Evolutionary conservation across 64 coral and sea anemone species (phyloP), one percentile per base, ranked within the genome.

Genomic region (Astreopora myriophthalma): DNA sequence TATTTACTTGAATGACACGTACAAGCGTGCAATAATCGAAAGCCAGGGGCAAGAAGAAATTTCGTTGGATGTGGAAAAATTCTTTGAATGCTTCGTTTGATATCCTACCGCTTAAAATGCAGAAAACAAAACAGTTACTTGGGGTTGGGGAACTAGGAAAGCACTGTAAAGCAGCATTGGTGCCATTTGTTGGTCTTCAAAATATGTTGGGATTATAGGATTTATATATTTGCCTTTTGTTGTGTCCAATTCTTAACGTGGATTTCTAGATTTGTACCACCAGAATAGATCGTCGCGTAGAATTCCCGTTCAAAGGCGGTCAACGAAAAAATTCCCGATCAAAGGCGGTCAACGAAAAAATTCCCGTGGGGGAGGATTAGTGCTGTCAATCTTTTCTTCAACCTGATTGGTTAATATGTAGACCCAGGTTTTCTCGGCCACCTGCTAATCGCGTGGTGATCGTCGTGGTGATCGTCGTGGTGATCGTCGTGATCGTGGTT

Each of bases 1-100:
- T 39, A 83, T 92, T 25, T 48, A 65, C 32, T 33, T 92, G 10
- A 92, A 96, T 42, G 25, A 77, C 28, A 87, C 81, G 25, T 76
- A 34, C n/a, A 36, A 89, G 86, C 73, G n/a, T 34, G 37, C 66
- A 37, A 85, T 73, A 84, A 80, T 4, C 24, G 63, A 51, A 6
- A 69, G 75, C 28, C 57, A 79, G 30, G 39, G 24, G 8, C 76
- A 70, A 80, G 34, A 77, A 11, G 76, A 75, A 35, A 38, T 23
- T 25, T n/a, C 19, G 35, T 92, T 65, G 94, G 89, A 96, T 51
- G 74, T 96, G 6, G 84, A 92, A 35, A 96, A 92, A n/a, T 48
- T 92, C 94, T 27, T 52, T 95, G 40, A 95, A 95, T 55, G 88
- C 88, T 16, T 34, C 91, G 52, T 87, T 72, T 87, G 39, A 87